Evolutionary conservation across 2,888 invertebrate genomes (phyloP), one percentile per base, ranked within the genome.

Genomic region (Thymelicus sylvestris): DNA sequence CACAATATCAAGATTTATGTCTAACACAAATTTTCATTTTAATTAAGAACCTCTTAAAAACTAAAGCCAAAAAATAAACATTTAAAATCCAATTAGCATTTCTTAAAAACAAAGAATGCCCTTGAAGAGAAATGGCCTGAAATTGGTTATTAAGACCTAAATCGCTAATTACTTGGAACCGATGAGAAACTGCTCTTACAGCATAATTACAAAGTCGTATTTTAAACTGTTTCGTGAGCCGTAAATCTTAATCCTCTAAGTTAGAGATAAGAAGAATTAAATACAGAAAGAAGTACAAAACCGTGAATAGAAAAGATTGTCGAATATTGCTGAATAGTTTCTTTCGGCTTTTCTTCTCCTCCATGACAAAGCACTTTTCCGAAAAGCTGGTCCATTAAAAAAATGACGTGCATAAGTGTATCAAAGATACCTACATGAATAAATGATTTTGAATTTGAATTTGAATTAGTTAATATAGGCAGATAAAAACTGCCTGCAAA

Each of bases 101-200:
- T 39, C 24, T 55, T 24, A 55, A 12, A 10, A 10, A 59, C 38
- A 60, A 41, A 44, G 41, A 60, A 41, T 19, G 41, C 15, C 15
- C 41, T 41, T 60, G 31, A 60, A 60, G 8, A 19, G 15, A 41
- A 41, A 15, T 19, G 15, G 41, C 38, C 15, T 15, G 41, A 19
- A 41, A 60, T 60, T 60, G 60, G 60, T 15, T 60, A 60, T 60
- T 41, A 41, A 39, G 41, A 41, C 60, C 60, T 41, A n/a, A 60
- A 60, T 60, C 60, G 60, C 60, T 60, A 60, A 60, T 60, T 60
- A 60, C 41, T 60, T 19, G 41, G 10, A 60, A 60, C 60, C 60
- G 60, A 60, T 60, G 60, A 60, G 60, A 41, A 15, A 41, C 57
- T 60, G 60, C 60, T 19, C 41, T 60, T 60, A 60, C 15, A 41